These are phyloP conservation scores for Ormyrus rosae DNA, from an alignment of 2,888 invertebrate species.

Conservation along the genomic window DNA sequence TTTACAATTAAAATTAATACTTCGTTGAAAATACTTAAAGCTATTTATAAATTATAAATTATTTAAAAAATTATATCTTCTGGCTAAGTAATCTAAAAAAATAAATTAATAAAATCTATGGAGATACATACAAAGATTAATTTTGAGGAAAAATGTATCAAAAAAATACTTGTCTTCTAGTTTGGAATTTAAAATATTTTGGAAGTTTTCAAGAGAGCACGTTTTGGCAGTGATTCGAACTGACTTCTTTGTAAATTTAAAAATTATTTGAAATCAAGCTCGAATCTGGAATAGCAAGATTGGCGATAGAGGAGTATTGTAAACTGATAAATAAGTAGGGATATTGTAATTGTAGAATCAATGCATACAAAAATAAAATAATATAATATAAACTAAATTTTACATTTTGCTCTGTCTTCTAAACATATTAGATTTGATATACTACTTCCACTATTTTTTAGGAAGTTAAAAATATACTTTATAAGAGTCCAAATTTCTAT, in stretches of 20 bases:
- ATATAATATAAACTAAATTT: neutral
- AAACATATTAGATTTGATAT: too few species aligned
- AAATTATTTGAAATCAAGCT: constrained; percentile 17
- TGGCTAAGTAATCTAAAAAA: constrained; percentile 6
- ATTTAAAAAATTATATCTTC: constrained; percentile 25
- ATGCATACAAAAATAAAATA: neutral
- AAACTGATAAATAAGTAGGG: neutral
- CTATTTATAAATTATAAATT: constrained; percentile 27
- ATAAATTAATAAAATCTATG: constrained; percentile 35
- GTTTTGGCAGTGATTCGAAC: constrained; percentile 69
- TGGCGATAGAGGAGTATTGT: neutral
- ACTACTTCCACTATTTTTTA: too few species aligned
- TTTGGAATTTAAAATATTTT: constrained; percentile 23
- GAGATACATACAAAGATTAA: constrained; percentile 55
- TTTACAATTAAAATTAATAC: constrained; percentile 24
- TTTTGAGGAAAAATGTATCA: constrained; percentile 62
- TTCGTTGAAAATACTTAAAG: constrained; percentile 26
- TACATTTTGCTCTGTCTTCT: neutral
- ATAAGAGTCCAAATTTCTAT: too few species aligned
- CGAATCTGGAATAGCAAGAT: constrained; percentile 13
- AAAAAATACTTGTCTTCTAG: constrained; percentile 60
- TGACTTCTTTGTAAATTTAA: constrained; percentile 50
- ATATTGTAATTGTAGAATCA: neutral
- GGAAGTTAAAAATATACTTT: too few species aligned
- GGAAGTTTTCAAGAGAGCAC: constrained; percentile 51